A percentile compares a stretch with the other conserved stretches of the same genome.
Evolutionary conservation across 2,113 vertebrate genomes (phyloP).

Genomic region (Pipra filicauda): DNA sequence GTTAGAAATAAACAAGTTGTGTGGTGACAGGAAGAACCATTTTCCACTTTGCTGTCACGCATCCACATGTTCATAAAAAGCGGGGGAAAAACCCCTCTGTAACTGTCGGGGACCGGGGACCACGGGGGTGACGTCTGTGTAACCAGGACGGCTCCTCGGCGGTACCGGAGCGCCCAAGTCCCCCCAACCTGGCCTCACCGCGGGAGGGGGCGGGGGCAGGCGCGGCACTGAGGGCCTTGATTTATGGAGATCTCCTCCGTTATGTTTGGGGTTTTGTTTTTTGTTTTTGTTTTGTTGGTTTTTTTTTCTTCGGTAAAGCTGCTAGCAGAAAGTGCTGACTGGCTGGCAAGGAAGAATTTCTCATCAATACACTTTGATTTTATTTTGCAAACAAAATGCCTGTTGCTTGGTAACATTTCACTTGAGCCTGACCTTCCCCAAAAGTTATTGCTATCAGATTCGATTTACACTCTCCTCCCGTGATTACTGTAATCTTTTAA

Average conservation of each 20-base stretch:
- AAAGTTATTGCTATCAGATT: conserved; percentile 87
- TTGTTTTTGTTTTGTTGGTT: not conserved
- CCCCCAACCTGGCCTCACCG: conserved; percentile 11
- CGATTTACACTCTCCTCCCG: conserved; percentile 79
- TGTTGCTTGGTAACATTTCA: conserved; percentile 90
- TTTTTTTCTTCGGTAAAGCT: conserved; percentile 38
- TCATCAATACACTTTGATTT: conserved; percentile 79
- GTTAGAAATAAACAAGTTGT: not conserved
- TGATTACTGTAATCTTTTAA: conserved; percentile 90
- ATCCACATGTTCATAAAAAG: not conserved
- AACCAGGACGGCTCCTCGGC: not conserved
- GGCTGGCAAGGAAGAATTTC: conserved; percentile 73
- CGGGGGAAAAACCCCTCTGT: fast-evolving
- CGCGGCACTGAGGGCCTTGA: not conserved
- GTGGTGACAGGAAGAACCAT: not conserved
- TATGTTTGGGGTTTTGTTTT: not conserved
- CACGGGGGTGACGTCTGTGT: fast-evolving
- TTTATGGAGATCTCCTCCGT: conserved; percentile 60
- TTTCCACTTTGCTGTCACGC: not conserved
- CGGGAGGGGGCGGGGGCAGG: not conserved
- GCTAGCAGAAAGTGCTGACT: conserved; percentile 82
- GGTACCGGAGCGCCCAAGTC: too few relatives aligned
- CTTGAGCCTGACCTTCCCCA: conserved; percentile 79
- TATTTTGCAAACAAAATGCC: conserved; percentile 82
- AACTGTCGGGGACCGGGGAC: fast-evolving